phyloP scores from a whole-genome alignment of 2,888 invertebrate genomes.

The Labia minor region DNA sequence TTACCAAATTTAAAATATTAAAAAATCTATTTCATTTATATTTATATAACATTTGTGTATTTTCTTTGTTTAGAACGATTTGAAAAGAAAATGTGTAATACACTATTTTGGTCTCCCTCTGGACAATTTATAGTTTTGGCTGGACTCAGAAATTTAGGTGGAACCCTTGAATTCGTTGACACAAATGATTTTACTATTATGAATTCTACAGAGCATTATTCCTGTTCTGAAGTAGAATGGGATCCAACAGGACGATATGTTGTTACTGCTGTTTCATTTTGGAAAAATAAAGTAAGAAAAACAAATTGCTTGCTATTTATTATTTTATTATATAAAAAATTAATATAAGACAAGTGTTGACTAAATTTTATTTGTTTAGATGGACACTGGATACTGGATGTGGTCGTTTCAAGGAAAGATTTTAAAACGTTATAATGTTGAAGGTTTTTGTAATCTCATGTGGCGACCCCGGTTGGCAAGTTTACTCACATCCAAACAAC shows the following conservation, averaged over 20 bases:
- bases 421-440: constrained; percentile 71
- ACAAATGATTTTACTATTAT: constrained; percentile 92
- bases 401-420: constrained; percentile 91
- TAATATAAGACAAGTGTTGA: not conserved
- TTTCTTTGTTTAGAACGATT: constrained; percentile 42
- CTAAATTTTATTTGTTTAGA: constrained; percentile 32
- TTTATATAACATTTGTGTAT: constrained; percentile 5
- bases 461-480: constrained; percentile 93
- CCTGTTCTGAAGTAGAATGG: constrained; percentile 95
- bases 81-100: constrained; percentile 78
- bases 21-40: not conserved
- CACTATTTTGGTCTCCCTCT: constrained; percentile 86
- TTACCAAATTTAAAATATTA: constrained; percentile 16
- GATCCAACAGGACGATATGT: constrained; percentile 98
- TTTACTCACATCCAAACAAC: constrained; percentile 68
- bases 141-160: constrained; percentile 71
- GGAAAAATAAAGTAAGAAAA: constrained; percentile 90
- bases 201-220: constrained; percentile 88
- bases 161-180: constrained; percentile 89
- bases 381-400: constrained; percentile 80
- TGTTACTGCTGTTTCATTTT: constrained; percentile 86
- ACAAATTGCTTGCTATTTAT: not conserved
- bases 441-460: constrained; percentile 85
- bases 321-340: not conserved
- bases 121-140: constrained; percentile 94